Conservation (phyloP, 2,797 vertebrate genomes). For the Ceyx erithaca region DNA sequence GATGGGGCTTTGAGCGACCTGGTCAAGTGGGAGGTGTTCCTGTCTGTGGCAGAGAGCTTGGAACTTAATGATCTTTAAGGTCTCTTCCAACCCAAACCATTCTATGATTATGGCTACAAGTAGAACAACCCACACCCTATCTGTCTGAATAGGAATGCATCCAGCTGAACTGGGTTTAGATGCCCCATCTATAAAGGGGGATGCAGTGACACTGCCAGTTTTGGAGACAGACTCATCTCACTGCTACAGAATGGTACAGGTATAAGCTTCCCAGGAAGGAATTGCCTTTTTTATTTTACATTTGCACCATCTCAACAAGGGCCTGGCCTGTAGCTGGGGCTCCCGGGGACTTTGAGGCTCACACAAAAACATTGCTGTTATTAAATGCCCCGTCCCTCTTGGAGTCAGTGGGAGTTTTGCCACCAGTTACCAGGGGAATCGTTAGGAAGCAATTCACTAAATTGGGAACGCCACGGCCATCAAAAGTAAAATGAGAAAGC, state of each 20-base stretch:
- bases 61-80: background rate
- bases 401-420: background rate
- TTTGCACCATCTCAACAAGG: background rate
- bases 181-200: background rate
- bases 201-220: background rate
- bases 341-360: fast-evolving
- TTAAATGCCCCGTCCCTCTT: background rate
- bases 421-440: background rate
- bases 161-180: background rate
- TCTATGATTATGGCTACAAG: background rate
- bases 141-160: background rate
- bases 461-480: background rate
- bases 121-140: background rate
- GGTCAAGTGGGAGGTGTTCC: background rate
- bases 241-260: background rate
- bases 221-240: background rate
- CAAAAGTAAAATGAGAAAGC: background rate
- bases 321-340: background rate
- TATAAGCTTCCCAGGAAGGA: background rate
- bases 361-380: fast-evolving
- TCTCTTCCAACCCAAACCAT: background rate
- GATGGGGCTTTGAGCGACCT: background rate
- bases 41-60: background rate
- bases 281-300: background rate
- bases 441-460: background rate